A percentile compares a stretch with the other conserved stretches of the same genome.
Evolutionary conservation across 2,888 invertebrate species (phyloP).

Genomic region (Hybos culiciformis): DNA sequence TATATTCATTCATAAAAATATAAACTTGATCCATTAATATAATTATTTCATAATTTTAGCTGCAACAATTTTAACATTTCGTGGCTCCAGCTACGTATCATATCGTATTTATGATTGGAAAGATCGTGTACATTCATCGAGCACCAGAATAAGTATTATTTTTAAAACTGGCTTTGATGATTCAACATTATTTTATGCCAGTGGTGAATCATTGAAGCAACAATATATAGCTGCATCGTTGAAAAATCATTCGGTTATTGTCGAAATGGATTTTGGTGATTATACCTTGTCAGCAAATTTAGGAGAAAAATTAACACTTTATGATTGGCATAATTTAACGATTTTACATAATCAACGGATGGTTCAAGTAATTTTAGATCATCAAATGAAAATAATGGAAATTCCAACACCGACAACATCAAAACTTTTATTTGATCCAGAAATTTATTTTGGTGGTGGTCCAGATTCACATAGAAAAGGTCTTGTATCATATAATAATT

Average conservation of each 20-base stretch:
- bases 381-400: constrained; percentile 52
- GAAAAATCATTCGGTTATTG: constrained; percentile 65
- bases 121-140: constrained; percentile 76
- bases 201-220: constrained; percentile 70
- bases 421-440: constrained; percentile 80
- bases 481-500: constrained; percentile 67
- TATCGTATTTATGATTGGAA: constrained; percentile 89
- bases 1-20: too few relatives aligned
- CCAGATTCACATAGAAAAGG: constrained; percentile 72
- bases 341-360: constrained; percentile 64
- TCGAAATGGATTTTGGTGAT: constrained; percentile 79
- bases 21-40: too few relatives aligned
- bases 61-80: constrained; percentile 70
- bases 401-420: constrained; percentile 43
- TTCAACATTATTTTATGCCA: constrained; percentile 84
- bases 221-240: constrained; percentile 84
- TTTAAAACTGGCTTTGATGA: constrained; percentile 86
- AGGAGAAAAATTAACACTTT: constrained; percentile 55
- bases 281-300: constrained; percentile 54
- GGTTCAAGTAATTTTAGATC: constrained; percentile 63
- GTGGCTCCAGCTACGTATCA: constrained; percentile 84
- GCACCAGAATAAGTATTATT: constrained; percentile 73
- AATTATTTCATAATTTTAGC: constrained; percentile 40
- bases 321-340: constrained; percentile 81
- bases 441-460: constrained; percentile 84